A percentile compares a stretch with the other conserved stretches of the same genome.
These are phyloP conservation scores for Cydia splendana DNA, from an alignment of 1,140 invertebrate species.

Conservation along the genomic window DNA sequence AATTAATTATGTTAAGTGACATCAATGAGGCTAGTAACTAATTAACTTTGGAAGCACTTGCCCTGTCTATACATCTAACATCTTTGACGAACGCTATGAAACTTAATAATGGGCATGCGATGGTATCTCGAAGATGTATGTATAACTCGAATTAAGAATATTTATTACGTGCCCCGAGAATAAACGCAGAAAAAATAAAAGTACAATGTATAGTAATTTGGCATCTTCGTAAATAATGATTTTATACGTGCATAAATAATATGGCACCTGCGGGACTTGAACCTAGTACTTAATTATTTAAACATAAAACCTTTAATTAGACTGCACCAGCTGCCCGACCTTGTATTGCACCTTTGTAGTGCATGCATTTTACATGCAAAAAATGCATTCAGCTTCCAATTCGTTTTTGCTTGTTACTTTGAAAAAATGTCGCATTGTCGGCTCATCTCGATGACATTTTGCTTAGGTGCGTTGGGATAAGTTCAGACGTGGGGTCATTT, in stretches of 20 bases:
- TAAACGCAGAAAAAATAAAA: slow-evolving; percentile 9
- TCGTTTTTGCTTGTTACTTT: slow-evolving; percentile 28
- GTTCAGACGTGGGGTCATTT: neutral
- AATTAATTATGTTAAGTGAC: neutral
- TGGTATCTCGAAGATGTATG: slow-evolving; percentile 19
- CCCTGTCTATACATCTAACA: neutral
- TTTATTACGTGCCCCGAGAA: slow-evolving; percentile 6
- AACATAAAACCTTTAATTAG: slow-evolving; percentile 78
- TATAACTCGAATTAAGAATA: slow-evolving; percentile 26
- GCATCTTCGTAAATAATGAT: slow-evolving; percentile 71
- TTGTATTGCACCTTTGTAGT: slow-evolving; percentile 74
- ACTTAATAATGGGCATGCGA: neutral
- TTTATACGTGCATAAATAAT: slow-evolving; percentile 67
- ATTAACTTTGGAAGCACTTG: neutral
- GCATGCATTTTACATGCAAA: slow-evolving; percentile 47
- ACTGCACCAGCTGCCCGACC: slow-evolving; percentile 69
- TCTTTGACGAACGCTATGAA: neutral
- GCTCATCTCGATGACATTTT: slow-evolving; percentile 16
- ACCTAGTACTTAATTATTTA: slow-evolving; percentile 74
- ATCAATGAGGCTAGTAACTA: neutral
- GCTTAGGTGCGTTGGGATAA: neutral
- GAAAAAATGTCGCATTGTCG: slow-evolving; percentile 24
- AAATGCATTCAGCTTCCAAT: slow-evolving; percentile 40
- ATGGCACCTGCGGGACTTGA: slow-evolving; percentile 59
- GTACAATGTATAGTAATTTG: slow-evolving; percentile 56